Evolutionary conservation across 2,797 vertebrate genomes (phyloP), one percentile per base, ranked within the genome.

Genomic region (Argentina silus): DNA sequence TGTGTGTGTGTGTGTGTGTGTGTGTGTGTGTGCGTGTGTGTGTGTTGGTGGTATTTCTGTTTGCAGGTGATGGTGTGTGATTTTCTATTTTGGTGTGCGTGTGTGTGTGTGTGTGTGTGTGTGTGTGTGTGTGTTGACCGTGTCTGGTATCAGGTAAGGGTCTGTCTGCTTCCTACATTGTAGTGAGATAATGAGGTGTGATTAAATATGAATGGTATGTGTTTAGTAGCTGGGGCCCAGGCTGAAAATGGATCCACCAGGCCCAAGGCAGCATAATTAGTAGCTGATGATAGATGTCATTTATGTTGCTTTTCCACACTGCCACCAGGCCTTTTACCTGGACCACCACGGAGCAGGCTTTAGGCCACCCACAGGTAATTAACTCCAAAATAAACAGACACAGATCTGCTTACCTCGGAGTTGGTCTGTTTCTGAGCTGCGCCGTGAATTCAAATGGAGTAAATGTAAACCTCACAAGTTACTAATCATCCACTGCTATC

Each of bases 121-220:
- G 77, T 53, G 67, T 61, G 73, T 75, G 75, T 81, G 70, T 78
- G 78, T 86, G 78, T 85, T 81, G 84, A 77, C 74, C 12, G 53
- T 88, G 88, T 89, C 85, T 86, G 88, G 86, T 88, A 87, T 93
- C 90, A 92, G 86, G 89, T 93, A 85, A 86, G 86, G 89, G 78
- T 72, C 80, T 82, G 89, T 93, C 91, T 91, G 90, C 88, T 92
- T 89, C 85, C 87, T 90, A 88, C 91, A 92, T 92, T 92, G 93
- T 93, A 77, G 90, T 85, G 60, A 72, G 88, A 93, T 94, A 93
- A 94, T 93, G 89, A 92, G 86, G 87, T 89, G 88, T 89, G 90
- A 92, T 95, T 91, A 95, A 94, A 94, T 92, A 95, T 94, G 91
- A 91, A 94, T 93, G 90, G 88, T 92, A 92, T 93, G 93, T 93